Conservation (phyloP, 1,140 invertebrate species). For the Vanessa atalanta region DNA sequence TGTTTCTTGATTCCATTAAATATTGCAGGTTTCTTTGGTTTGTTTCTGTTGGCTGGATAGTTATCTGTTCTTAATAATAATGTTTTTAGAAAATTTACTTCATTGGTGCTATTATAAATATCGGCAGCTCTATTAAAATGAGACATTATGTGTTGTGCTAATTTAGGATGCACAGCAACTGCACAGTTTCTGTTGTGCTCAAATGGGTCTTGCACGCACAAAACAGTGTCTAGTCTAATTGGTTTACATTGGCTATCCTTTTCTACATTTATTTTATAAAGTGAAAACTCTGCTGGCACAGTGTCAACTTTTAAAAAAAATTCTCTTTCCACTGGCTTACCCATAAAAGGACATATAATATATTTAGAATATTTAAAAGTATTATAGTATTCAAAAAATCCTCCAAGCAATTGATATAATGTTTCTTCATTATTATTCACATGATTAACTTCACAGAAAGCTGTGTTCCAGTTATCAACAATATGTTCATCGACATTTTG, state of each 20-base stretch:
- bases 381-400: conserved; percentile 83
- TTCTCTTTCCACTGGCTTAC: conserved; percentile 65
- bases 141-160: conserved; percentile 41
- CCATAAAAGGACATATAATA: conserved; percentile 82
- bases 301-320: conserved; percentile 66
- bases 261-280: conserved; percentile 74
- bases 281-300: conserved; percentile 53
- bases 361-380: conserved; percentile 77
- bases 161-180: conserved; percentile 49
- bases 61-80: conserved; percentile 16
- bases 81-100: conserved; percentile 37
- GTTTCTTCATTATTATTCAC: conserved; percentile 34
- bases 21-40: background rate
- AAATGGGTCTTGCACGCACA: conserved; percentile 85
- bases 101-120: conserved; percentile 31
- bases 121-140: conserved; percentile 40
- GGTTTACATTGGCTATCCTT: conserved; percentile 45
- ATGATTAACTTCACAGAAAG: conserved; percentile 34
- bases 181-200: conserved; percentile 82
- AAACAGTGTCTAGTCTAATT: conserved; percentile 61
- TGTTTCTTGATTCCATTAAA: conserved; percentile 3
- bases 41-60: background rate
- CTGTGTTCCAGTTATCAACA: conserved; percentile 57
- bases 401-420: conserved; percentile 78
- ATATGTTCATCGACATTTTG: conserved; percentile 18